Conservation (phyloP, 23 tunicate species). For the Styela plicata region DNA sequence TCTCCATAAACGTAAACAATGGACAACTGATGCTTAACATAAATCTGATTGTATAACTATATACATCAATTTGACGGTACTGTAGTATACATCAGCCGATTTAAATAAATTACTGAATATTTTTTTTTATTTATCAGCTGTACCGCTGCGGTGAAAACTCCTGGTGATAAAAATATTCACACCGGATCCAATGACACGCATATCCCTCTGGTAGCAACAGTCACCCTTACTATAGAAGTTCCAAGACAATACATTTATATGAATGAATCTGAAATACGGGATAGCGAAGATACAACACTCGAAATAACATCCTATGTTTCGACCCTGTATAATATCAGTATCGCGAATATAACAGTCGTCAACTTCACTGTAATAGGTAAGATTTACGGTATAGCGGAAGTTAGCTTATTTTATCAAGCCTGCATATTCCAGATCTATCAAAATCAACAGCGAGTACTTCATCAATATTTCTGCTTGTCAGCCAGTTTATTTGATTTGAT, state of each 20-base stretch:
- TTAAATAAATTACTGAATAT: no score
- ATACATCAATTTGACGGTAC: no score
- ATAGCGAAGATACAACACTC: neutral
- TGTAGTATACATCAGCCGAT: no score
- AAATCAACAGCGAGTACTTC: no score
- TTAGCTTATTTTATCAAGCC: no score
- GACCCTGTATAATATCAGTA: conserved; percentile 13
- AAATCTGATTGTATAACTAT: no score
- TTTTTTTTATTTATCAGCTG: neutral
- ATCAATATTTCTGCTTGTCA: no score
- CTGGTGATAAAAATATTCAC: neutral
- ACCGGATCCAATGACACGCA: neutral
- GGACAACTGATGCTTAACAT: no score
- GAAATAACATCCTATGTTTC: conserved; percentile 7
- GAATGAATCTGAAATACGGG: neutral
- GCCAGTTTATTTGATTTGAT: no score
- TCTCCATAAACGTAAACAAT: no score
- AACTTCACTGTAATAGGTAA: conserved; percentile 11
- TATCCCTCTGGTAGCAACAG: neutral
- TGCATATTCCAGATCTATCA: no score
- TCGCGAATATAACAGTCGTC: conserved; percentile 22
- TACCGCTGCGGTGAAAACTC: neutral
- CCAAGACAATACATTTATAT: neutral
- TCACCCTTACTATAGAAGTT: conserved; percentile 26
- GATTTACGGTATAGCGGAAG: no score